phyloP scores from a whole-genome alignment of 92 coral and sea anemone genomes.

The Zoanthus sociatus region DNA sequence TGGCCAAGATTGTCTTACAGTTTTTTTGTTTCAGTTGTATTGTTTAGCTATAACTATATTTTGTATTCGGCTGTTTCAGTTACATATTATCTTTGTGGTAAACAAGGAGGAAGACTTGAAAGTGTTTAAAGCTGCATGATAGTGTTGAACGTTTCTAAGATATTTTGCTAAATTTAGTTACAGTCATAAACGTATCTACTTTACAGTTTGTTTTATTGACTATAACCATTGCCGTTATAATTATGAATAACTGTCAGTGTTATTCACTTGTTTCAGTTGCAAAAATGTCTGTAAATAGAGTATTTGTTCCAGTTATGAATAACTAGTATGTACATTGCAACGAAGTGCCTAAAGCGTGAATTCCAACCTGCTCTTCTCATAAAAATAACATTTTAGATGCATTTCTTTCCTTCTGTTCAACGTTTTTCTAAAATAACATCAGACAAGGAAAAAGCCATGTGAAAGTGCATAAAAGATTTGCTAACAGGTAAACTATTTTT shows the following conservation, averaged over 20 bases:
- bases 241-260: slow-evolving; percentile 37
- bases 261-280: slow-evolving; percentile 45
- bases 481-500: no score
- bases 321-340: neutral
- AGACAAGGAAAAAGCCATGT: no score
- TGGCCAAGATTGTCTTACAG: slow-evolving; percentile 31
- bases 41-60: slow-evolving; percentile 36
- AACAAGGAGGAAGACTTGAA: slow-evolving; percentile 20
- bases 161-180: slow-evolving; percentile 33
- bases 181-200: slow-evolving; percentile 22
- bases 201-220: slow-evolving; percentile 28
- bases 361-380: no score
- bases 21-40: slow-evolving; percentile 31
- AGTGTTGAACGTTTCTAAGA: slow-evolving; percentile 33
- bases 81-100: slow-evolving; percentile 32
- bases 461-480: no score
- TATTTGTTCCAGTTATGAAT: slow-evolving; percentile 40
- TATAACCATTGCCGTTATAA: slow-evolving; percentile 24
- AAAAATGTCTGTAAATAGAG: slow-evolving; percentile 37
- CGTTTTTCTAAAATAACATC: no score
- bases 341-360: neutral
- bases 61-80: slow-evolving; percentile 14
- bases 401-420: no score
- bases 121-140: slow-evolving; percentile 29
- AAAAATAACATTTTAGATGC: no score